Base-by-base conservation (phyloP, 2,113 vertebrate genomes). In the Micromys minutus region DNA sequence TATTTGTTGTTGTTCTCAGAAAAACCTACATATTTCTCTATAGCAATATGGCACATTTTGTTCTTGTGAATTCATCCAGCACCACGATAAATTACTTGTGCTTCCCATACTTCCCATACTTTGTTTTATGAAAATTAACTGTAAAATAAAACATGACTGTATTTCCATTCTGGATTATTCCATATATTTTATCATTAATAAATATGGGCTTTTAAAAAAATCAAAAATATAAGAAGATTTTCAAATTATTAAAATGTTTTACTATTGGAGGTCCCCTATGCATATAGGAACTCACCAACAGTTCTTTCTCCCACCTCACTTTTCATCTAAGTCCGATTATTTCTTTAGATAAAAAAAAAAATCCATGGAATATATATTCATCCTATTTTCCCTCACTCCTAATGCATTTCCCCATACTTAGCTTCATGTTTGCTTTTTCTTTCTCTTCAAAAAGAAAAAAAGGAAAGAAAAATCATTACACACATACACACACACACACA, bases 91-190 rank as follows among this genome's bases (percentile, higher is more conserved):
- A 19, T 34, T 2, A 31, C 76, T 94, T 59, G n/a, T n/a, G n/a
- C n/a, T n/a, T n/a, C n/a, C n/a, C n/a, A 22, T 61, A 24, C 22
- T 69, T 69, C 13, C 19, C 65, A 77, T 77, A 39, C 61, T 65
- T 79, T 72, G 2, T 39, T 80, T 87, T 10, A 61, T 74, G 52
- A 61, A 89, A 80, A 87, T 5, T 91, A 21, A 59, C 63, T 79
- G 11, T 36, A 75, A 93, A 81, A 81, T 63, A 83, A 87, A 93
- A 47, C 10, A 50, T 63, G 3, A 52, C 5, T 81, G 22, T 74
- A 71, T 94, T 94, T 69, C 92, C 19, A 83, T 85, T 52, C 67
- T 29, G 63, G 3, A 34, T 13, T 57, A 86, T 93, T 91, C 22
- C 34, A 71, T 22, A 9, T 61, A 39, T 67, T 90, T 94, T 76